phyloP scores from a whole-genome alignment of 2,113 vertebrate species.

The Cisticola juncidis region DNA sequence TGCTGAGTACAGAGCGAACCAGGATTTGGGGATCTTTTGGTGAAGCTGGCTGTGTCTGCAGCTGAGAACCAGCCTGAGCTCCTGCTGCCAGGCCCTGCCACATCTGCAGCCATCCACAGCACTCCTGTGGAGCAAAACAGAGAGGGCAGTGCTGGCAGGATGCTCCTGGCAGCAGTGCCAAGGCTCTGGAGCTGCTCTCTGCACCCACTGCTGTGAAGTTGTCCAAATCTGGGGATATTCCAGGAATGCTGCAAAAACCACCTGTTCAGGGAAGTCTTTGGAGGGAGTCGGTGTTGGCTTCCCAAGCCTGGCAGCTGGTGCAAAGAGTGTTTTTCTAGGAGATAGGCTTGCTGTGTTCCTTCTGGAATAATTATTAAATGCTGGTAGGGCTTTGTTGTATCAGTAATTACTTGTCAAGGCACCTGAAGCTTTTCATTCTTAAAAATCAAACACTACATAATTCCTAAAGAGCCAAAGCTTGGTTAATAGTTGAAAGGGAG shows the following conservation, averaged over 20 bases:
- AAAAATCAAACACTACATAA: background rate
- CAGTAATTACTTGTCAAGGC: conserved; percentile 3
- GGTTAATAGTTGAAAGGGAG: background rate
- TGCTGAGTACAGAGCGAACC: background rate
- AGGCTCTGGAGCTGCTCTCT: background rate
- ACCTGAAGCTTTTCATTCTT: conserved; percentile 11
- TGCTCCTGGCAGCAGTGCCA: background rate
- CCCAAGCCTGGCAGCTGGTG: background rate
- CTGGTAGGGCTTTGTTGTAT: conserved; percentile 8
- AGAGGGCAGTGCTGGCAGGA: background rate
- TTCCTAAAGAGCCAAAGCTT: background rate
- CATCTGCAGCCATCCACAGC: background rate
- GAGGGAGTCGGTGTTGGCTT: background rate
- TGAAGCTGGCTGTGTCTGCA: background rate
- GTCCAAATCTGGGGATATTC: background rate
- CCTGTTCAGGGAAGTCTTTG: background rate
- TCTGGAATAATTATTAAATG: conserved; percentile 9
- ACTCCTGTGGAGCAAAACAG: background rate
- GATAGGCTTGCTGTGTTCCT: background rate
- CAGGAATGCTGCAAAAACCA: background rate
- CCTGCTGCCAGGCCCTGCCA: background rate
- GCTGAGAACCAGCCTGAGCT: background rate
- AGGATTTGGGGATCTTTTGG: background rate
- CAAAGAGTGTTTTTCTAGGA: background rate
- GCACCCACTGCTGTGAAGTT: background rate